Evolutionary conservation across 1,140 invertebrate genomes (phyloP).

Genomic region (Brachionus calyciflorus): DNA sequence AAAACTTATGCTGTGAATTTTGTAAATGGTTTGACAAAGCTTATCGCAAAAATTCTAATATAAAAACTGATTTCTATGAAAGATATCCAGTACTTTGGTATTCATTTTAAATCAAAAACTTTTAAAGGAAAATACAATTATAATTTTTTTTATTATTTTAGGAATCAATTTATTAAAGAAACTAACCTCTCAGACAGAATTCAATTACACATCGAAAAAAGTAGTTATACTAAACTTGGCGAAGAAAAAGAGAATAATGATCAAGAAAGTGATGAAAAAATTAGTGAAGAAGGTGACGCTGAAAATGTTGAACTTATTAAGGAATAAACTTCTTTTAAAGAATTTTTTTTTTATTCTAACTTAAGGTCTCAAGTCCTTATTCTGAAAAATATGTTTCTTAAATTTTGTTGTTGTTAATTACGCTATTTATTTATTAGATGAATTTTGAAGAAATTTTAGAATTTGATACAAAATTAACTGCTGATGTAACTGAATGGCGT

Average conservation of each 20-base stretch:
- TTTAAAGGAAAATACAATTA: too few relatives aligned
- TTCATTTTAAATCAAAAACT: too few relatives aligned
- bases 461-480: conserved; percentile 34
- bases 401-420: neutral
- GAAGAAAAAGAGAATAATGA: neutral
- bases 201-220: conserved; percentile 11
- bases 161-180: conserved; percentile 14
- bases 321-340: too few relatives aligned
- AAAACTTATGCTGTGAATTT: conserved; percentile 9
- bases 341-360: too few relatives aligned
- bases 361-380: conserved; percentile 22
- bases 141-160: too few relatives aligned
- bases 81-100: neutral
- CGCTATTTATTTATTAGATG: neutral
- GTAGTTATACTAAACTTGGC: neutral
- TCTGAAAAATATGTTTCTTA: neutral
- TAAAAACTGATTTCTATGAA: neutral
- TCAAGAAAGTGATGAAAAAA: neutral
- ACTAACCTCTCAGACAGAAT: neutral
- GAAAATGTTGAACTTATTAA: too few relatives aligned
- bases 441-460: conserved; percentile 20
- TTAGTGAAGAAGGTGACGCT: neutral
- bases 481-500: conserved; percentile 45
- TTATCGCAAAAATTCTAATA: neutral
- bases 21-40: conserved; percentile 26